A percentile compares a stretch with the other conserved stretches of the same genome.
These are phyloP conservation scores for Phalanger gymnotis DNA, from an alignment of 2,797 vertebrate species.

Conservation along the genomic window DNA sequence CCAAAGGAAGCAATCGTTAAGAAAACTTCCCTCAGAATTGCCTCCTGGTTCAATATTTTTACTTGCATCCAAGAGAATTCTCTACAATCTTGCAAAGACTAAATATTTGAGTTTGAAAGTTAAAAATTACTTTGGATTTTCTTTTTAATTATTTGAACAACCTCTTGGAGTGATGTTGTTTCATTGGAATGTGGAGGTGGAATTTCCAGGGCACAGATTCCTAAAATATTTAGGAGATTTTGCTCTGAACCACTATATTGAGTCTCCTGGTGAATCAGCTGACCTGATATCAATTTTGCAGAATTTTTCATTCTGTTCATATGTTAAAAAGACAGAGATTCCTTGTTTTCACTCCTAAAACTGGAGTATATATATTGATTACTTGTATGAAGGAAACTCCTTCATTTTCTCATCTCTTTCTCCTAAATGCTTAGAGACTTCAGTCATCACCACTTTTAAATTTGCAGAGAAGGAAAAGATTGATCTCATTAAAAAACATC, in stretches of 20 bases:
- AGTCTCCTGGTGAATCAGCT: not conserved
- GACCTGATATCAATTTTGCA: conserved; percentile 4
- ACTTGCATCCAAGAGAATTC: not conserved
- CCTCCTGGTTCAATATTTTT: not conserved
- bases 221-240: conserved; percentile 41
- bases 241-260: not conserved
- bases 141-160: not conserved
- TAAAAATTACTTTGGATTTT: not conserved
- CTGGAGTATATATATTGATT: not conserved
- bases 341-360: not conserved
- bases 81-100: conserved; percentile 39
- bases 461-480: conserved; percentile 2
- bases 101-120: conserved; percentile 3
- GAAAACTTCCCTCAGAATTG: not conserved
- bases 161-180: not conserved
- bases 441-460: not conserved
- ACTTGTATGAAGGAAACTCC: not conserved
- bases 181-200: not conserved
- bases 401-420: not conserved
- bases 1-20: conserved; percentile 26
- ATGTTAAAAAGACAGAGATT: not conserved
- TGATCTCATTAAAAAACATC: not conserved
- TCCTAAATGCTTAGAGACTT: conserved; percentile 10
- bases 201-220: not conserved
- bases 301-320: not conserved